Evolutionary conservation across 2,113 vertebrate species (phyloP).

Genomic region (Limanda limanda): DNA sequence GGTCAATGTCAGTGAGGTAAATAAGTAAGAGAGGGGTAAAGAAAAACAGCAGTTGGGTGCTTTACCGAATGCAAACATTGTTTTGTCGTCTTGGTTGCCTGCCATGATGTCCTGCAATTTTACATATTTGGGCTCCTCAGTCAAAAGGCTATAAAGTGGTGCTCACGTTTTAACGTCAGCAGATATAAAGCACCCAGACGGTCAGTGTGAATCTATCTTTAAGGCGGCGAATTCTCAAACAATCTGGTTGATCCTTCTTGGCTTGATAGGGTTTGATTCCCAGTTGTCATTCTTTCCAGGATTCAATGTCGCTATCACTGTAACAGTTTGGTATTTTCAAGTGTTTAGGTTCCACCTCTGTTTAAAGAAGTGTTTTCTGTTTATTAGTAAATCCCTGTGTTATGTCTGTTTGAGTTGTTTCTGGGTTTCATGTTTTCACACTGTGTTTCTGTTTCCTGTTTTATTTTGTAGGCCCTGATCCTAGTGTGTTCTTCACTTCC

Average conservation of each 20-base stretch:
- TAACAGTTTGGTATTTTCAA: too few relatives aligned
- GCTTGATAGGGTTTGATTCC: too few relatives aligned
- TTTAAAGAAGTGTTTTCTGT: too few relatives aligned
- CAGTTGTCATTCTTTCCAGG: constrained; percentile 14
- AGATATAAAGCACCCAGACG: constrained; percentile 61
- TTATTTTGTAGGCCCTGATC: too few relatives aligned
- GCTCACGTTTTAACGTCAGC: constrained; percentile 3
- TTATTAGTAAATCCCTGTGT: too few relatives aligned
- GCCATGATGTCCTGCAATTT: constrained; percentile 14
- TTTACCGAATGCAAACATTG: constrained; percentile 38
- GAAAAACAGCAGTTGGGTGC: constrained; percentile 35
- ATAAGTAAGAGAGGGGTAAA: background rate
- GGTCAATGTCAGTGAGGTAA: background rate
- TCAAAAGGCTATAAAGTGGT: constrained; percentile 46
- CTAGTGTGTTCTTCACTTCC: too few relatives aligned
- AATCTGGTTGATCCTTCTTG: constrained; percentile 41
- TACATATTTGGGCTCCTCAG: constrained; percentile 23
- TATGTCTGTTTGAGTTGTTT: too few relatives aligned
- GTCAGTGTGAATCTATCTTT: constrained; percentile 48
- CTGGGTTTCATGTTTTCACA: too few relatives aligned
- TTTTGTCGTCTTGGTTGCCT: constrained; percentile 40
- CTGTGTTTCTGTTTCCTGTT: too few relatives aligned
- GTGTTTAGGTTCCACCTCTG: too few relatives aligned
- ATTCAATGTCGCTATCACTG: background rate
- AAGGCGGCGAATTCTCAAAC: constrained; percentile 43